phyloP scores from a whole-genome alignment of 2,888 invertebrate species.

The Pheosia tremula region DNA sequence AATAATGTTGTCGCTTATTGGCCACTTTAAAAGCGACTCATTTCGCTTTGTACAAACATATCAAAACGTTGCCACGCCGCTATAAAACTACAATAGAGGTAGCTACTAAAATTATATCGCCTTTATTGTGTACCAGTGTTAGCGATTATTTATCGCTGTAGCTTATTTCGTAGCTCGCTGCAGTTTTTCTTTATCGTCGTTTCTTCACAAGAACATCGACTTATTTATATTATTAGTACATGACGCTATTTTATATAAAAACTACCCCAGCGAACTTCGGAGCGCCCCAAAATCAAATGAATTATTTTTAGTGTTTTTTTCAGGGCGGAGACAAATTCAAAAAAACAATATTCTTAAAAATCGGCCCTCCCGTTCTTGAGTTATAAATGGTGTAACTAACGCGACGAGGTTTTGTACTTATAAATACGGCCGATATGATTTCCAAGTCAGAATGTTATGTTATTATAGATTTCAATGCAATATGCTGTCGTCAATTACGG shows the following conservation, averaged over 20 bases:
- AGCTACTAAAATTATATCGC: background rate
- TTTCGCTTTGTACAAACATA: background rate
- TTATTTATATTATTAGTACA: constrained; percentile 31
- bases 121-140: constrained; percentile 7
- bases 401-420: background rate
- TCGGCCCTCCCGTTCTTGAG: too few relatives aligned
- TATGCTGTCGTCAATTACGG: constrained; percentile 11
- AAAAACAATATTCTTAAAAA: too few relatives aligned
- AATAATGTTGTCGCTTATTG: background rate
- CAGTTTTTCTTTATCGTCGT: constrained; percentile 10
- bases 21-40: background rate
- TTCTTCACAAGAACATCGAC: constrained; percentile 12
- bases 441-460: constrained; percentile 20
- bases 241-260: constrained; percentile 29
- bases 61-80: background rate
- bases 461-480: constrained; percentile 13
- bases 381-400: too few relatives aligned
- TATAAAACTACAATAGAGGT: background rate
- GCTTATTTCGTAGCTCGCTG: constrained; percentile 4
- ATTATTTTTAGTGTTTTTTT: too few relatives aligned
- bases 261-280: too few relatives aligned
- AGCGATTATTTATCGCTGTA: constrained; percentile 23
- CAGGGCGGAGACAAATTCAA: too few relatives aligned
- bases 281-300: too few relatives aligned
- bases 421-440: constrained; percentile 14